Base-by-base conservation (phyloP, 2,888 invertebrate species). In the Hypomecis punctinalis region DNA sequence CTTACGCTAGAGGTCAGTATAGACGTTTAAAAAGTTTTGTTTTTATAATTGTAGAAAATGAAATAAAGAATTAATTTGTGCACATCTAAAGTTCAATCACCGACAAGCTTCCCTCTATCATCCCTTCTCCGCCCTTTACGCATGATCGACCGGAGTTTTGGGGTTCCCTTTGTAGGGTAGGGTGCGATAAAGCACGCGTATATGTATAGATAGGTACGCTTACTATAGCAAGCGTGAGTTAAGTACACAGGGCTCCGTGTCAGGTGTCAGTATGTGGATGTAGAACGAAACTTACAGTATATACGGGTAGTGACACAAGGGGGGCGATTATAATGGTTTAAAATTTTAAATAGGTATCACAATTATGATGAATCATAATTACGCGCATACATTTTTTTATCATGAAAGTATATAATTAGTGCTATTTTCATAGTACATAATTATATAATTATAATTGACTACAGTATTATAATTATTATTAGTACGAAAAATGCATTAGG, bases 51-150 rank as follows among this genome's bases (percentile, higher is more conserved):
- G 36, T 37, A 49, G 36, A 2, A 37, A 9, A 37, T 10, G 37
- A 40, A 40, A 37, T 42, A n/a, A 39, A 5, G 56, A 45, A 57
- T 40, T 40, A 42, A 46, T 56, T 52, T 52, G 67, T 56, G 71
- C 69, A 66, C 71, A 64, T 69, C 58, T 61, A 71, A 70, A 81
- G 91, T 91, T 92, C 89, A 90, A 91, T 83, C 88, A 89, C 88
- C 90, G 89, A 85, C 87, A 79, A 62, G 86, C 89, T 90, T 91
- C 91, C 90, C 91, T 91, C 84, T 89, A 85, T 84, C 91, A 93
- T 91, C 92, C 93, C 92, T 91, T 91, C 90, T 90, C 87, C 86
- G 89, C 91, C 91, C 91, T 92, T 90, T 92, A 93, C 93, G 93
- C 92, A 91, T 92, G 92, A 93, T 93, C 93, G 92, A 91, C 91